Base-by-base conservation (phyloP, 23 tunicate species). In the Styela clava region DNA sequence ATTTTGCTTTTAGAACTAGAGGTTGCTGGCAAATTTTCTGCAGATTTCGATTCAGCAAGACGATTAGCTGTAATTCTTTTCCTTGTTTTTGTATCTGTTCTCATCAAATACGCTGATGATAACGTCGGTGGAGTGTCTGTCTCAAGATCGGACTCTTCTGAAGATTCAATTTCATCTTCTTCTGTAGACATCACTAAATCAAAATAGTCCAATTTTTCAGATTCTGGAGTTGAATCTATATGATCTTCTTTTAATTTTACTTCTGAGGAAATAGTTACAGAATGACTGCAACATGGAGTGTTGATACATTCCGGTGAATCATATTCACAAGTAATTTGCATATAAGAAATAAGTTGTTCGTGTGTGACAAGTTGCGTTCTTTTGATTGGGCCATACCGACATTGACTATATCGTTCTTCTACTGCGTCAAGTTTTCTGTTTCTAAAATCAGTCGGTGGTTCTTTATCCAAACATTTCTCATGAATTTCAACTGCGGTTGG, bases 81-180 rank as follows among this genome's bases (percentile, higher is more conserved):
- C 1, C 78, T 24, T 32, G 78, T 72, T 31, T 32, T 33, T 32
- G 28, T 33, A 31, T 72, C 78, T 9, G 37, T 32, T 24, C 52
- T 28, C 44, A 32, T 24, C 52, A 34, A 1, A 31, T 72, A 72
- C 0, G 78, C 78, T 24, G 51, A 72, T n/a, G 78, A 72, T 23
- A 32, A 32, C 25, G 51, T 33, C 16, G 78, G 78, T 72, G 78
- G 78, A 32, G 78, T 72, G 28, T 72, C 78, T 24, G 78, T 34
- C 0, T 72, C 78, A 22, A 67, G 12, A 5, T 44, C 56, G 12
- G 56, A 67, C 22, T 67, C 71, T 19, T 67, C 71, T 7, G 56
- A 44, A 44, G 56, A 44, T 44, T 44, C 56, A 44, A 44, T 7
- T 44, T 5, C 12, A 44, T 7, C 12, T 44, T 44, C 56, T 44